phyloP scores from a whole-genome alignment of 2,797 vertebrate genomes.

The Chromobotia macracanthus region DNA sequence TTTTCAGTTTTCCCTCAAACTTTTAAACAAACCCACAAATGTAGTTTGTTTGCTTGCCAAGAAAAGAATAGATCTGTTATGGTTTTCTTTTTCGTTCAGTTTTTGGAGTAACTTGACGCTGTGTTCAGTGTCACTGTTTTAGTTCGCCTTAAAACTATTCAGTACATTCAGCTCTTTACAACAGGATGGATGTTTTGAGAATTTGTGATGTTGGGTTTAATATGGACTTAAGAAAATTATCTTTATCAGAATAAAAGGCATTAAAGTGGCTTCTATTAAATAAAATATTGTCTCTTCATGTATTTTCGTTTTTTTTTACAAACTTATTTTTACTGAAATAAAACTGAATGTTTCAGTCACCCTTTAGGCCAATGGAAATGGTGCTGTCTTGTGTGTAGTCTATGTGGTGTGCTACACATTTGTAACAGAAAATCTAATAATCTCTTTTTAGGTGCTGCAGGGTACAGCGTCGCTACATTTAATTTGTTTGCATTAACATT shows the following conservation, averaged over 20 bases:
- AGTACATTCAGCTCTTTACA: not conserved
- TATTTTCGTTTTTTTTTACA: not conserved
- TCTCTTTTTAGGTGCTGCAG: not conserved
- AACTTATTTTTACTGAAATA: not conserved
- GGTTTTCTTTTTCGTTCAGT: not conserved
- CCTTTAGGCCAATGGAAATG: not conserved
- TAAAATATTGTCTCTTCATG: not conserved
- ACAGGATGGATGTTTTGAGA: slow-evolving; percentile 5
- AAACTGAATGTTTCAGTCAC: no score
- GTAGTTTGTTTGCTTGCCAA: slow-evolving; percentile 28
- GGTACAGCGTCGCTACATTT: not conserved
- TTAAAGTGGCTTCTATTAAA: not conserved
- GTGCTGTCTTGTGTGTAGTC: not conserved
- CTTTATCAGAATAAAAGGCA: not conserved
- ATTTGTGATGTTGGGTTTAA: not conserved
- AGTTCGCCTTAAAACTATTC: not conserved
- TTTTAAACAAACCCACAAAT: slow-evolving; percentile 35
- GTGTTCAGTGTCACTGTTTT: no score
- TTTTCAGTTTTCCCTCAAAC: slow-evolving; percentile 49
- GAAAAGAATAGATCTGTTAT: slow-evolving; percentile 6
- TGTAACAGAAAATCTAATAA: not conserved
- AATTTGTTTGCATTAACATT: not conserved
- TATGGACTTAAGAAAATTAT: not conserved
- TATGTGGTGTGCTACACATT: not conserved
- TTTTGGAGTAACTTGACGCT: not conserved